Evolutionary conservation across 2,888 invertebrate genomes (phyloP), one percentile per base, ranked within the genome.

Genomic region (Acleris emargana): DNA sequence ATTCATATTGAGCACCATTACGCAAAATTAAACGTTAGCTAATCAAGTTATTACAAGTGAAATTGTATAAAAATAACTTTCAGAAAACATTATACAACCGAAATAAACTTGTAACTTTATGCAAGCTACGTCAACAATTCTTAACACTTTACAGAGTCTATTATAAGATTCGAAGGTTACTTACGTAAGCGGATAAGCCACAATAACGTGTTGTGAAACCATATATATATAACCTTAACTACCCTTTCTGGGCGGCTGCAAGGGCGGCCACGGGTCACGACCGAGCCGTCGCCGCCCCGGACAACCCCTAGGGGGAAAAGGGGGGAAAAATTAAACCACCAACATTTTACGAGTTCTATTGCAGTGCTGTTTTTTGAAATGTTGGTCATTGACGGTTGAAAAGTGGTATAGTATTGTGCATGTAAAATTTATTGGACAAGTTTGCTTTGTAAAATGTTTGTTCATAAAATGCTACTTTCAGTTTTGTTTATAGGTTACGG

Each of bases 201-300:
- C 17, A 17, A 17, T 45, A 17, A n/a, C 17, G 45, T 45, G 16
- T 45, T n/a, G n/a, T n/a, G n/a, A 45, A 53, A 18, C 32, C 38
- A 18, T 47, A 45, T 32, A 17, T 58, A 45, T 58, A 52, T 58
- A 38, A 58, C 63, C 51, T 58, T 45, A 58, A 70, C 75, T 77
- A 57, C 58, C 64, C 62, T 76, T 78, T 76, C 79, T 76, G 81
- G 80, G 78, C 78, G 78, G 72, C 68, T 79, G 74, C 74, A 75
- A 73, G 80, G 83, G 86, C 83, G 84, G 89, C 88, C 90, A 90
- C 80, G 78, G 89, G 89, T 84, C 89, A 86, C 88, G 87, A 83
- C 81, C 79, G 82, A 80, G 76, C 82, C 81, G 78, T 80, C 85
- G 67, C 86, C 85, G 86, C 87, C 86, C 86, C 77, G 76, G 77